Evolutionary conservation across 30 jellyfish, hydroid and myxozoan genomes (phyloP).

Genomic region (Clytia hemisphaerica): DNA sequence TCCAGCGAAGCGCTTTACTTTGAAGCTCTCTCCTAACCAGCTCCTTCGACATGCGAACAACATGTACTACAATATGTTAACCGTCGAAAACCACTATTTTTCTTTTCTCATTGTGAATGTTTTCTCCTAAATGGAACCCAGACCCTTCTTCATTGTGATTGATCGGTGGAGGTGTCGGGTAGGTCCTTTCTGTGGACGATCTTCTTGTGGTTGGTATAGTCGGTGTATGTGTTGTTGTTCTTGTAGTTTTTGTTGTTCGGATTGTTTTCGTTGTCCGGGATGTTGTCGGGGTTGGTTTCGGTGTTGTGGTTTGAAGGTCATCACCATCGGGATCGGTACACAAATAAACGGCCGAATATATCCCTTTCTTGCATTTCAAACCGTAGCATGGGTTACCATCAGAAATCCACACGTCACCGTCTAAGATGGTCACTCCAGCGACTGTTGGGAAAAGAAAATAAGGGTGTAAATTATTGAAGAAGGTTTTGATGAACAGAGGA

Average conservation of each 20-base stretch:
- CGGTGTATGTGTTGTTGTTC: not conserved
- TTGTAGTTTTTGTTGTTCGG: not conserved
- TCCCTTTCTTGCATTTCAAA: not conserved
- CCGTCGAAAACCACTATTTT: not conserved
- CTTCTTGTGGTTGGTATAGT: not conserved
- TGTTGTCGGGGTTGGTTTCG: not conserved
- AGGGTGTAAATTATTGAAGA: too few relatives aligned
- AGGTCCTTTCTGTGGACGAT: not conserved
- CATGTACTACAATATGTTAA: too few relatives aligned
- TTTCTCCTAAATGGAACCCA: not conserved
- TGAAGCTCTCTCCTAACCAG: too few relatives aligned
- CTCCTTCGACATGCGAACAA: too few relatives aligned
- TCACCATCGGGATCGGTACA: too few relatives aligned
- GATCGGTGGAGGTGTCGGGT: not conserved
- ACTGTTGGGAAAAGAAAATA: not conserved
- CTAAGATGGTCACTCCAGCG: constrained; percentile 4
- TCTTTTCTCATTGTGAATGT: not conserved
- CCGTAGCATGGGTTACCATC: constrained; percentile 3
- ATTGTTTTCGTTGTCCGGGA: not conserved
- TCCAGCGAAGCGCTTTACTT: too few relatives aligned
- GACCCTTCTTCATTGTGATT: not conserved
- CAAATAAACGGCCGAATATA: constrained; percentile 3
- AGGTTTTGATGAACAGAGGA: too few relatives aligned
- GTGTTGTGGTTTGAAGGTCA: not conserved
- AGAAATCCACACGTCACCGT: not conserved